Conservation (phyloP, 2,888 invertebrate genomes). For the Netelia virgata region DNA sequence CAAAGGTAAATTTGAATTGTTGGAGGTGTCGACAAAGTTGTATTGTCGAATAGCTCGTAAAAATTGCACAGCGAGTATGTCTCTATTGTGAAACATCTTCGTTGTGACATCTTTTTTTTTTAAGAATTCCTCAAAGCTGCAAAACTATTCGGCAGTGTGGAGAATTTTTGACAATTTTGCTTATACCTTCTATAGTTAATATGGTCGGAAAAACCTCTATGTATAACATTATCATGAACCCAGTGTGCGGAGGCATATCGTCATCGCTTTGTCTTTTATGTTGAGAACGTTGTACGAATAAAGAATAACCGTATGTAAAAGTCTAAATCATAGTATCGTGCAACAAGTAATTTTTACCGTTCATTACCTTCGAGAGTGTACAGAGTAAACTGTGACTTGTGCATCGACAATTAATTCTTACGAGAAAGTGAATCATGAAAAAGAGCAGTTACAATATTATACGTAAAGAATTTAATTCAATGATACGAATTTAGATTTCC, state of each 20-base stretch:
- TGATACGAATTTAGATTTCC: not conserved
- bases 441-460: not conserved
- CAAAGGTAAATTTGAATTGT: constrained; percentile 3
- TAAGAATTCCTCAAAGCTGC: constrained; percentile 12
- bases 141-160: constrained; percentile 6
- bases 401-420: not conserved
- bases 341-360: not conserved
- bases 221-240: constrained; percentile 23
- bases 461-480: not conserved
- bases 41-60: constrained; percentile 24
- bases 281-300: constrained; percentile 57
- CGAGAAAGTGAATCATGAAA: not conserved
- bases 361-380: not conserved
- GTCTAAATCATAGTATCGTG: not conserved
- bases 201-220: constrained; percentile 5
- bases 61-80: constrained; percentile 16
- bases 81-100: constrained; percentile 32
- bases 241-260: constrained; percentile 39
- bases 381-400: not conserved
- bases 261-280: constrained; percentile 43
- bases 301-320: constrained; percentile 36
- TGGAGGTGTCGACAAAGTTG: constrained; percentile 12
- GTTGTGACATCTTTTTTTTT: not conserved
- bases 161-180: constrained; percentile 15
- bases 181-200: constrained; percentile 25